Percentiles rank a stretch among this genome's conserved stretches.
Evolutionary conservation across 2,113 vertebrate genomes (phyloP).

Genomic region (Tamias sibiricus): DNA sequence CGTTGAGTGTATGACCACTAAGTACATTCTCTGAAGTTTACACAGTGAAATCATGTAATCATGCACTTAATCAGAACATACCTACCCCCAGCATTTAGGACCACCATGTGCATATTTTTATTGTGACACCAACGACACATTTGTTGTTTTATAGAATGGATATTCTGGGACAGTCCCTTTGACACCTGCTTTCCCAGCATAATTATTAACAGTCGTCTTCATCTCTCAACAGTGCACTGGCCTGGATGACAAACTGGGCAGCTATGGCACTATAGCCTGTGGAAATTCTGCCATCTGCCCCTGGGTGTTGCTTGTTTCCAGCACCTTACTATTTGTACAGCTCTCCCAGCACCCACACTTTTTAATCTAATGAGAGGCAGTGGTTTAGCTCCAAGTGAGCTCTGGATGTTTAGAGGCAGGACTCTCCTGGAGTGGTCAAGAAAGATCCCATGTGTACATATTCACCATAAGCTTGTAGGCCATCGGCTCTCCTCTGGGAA

Average conservation of each 20-base stretch:
- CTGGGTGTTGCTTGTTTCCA: fast-evolving
- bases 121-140: background rate
- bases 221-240: background rate
- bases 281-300: fast-evolving
- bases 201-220: background rate
- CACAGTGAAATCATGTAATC: background rate
- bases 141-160: background rate
- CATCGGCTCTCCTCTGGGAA: too few relatives aligned
- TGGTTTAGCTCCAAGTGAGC: too few relatives aligned
- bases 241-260: background rate
- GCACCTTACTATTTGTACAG: fast-evolving
- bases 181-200: background rate
- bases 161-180: background rate
- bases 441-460: fast-evolving
- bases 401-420: background rate
- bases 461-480: background rate
- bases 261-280: fast-evolving
- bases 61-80: background rate
- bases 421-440: background rate
- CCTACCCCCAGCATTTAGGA: background rate
- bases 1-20: background rate
- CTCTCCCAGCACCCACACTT: background rate
- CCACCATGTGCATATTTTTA: background rate
- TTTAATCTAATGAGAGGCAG: background rate
- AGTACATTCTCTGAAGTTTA: too few relatives aligned